Conservation (phyloP, 2,797 vertebrate genomes). For the Helarctos malayanus region DNA sequence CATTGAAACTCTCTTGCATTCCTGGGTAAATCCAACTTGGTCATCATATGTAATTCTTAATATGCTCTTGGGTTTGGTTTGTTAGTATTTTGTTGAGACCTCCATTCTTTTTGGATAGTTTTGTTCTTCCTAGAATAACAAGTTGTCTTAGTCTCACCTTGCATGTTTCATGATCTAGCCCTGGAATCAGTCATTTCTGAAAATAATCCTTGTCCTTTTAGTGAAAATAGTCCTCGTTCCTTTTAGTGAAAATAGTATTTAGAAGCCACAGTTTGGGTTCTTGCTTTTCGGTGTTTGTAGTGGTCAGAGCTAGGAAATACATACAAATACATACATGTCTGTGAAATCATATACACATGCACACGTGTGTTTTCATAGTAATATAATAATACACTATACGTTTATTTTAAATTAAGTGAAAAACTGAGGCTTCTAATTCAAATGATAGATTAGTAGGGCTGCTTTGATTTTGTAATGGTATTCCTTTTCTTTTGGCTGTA, state of each 20-base stretch:
- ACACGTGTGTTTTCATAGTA: background rate
- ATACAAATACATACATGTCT: background rate
- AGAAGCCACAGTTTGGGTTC: background rate
- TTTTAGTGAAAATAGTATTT: background rate
- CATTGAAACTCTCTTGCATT: background rate
- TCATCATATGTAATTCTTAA: background rate
- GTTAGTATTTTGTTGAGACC: background rate
- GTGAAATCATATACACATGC: background rate
- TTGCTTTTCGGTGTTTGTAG: background rate
- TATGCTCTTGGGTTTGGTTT: background rate
- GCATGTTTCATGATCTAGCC: background rate
- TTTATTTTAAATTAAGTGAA: background rate
- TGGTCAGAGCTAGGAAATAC: background rate
- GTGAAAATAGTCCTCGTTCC: background rate
- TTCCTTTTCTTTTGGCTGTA: background rate
- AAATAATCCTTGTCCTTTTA: background rate
- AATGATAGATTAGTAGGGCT: background rate
- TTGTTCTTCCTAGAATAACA: background rate
- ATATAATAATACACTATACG: background rate
- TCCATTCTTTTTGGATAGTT: background rate
- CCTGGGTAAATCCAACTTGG: background rate
- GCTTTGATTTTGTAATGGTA: background rate
- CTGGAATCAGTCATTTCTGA: background rate
- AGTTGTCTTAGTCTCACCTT: background rate
- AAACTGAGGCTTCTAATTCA: background rate